These are phyloP conservation scores for Bubo bubo DNA, from an alignment of 2,113 vertebrate species.

Conservation along the genomic window DNA sequence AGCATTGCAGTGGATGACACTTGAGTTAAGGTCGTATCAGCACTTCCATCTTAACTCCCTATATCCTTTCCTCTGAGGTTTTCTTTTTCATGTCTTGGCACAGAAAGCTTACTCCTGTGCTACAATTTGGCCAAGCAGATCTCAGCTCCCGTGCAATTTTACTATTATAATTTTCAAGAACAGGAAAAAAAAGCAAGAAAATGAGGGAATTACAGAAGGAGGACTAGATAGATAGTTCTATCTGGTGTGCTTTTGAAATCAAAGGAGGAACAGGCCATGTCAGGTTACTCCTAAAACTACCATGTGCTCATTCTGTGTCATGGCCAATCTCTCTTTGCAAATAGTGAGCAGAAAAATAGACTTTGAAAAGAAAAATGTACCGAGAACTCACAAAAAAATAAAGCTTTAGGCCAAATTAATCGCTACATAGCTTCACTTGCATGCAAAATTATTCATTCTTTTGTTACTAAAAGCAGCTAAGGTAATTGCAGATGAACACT, in stretches of 20 bases:
- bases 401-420: conserved; percentile 38
- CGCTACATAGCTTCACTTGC: background rate
- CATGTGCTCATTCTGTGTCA: background rate
- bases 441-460: conserved; percentile 43
- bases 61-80: background rate
- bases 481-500: conserved; percentile 50
- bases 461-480: conserved; percentile 39
- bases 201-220: background rate
- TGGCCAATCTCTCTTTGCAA: conserved; percentile 19
- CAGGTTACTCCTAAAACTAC: background rate
- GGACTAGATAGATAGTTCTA: background rate
- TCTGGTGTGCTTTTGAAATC: background rate
- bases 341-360: background rate
- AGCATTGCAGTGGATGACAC: conserved; percentile 11
- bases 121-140: background rate
- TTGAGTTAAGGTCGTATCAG: conserved; percentile 53
- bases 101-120: background rate
- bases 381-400: background rate
- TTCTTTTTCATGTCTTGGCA: background rate
- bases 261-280: background rate
- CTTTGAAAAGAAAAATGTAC: conserved; percentile 5
- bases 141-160: background rate
- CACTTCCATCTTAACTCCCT: conserved; percentile 14
- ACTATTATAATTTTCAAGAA: background rate
- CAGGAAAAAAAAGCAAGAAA: background rate